Evolutionary conservation across 2,888 invertebrate species (phyloP).

Genomic region (Cataglyphis albicans): DNA sequence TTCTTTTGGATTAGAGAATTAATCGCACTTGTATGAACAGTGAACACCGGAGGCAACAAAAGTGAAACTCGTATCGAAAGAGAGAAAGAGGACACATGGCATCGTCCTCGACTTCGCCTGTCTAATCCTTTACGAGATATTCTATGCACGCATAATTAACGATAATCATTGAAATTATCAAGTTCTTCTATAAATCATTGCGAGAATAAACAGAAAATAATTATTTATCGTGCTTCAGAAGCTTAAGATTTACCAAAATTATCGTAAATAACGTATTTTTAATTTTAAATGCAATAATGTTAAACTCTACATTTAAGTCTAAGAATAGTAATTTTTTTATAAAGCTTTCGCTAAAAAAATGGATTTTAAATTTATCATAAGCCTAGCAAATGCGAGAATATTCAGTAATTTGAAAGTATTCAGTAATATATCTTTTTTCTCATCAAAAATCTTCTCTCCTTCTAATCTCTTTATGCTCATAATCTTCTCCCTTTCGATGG

Average conservation of each 20-base stretch:
- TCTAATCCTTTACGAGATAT: conserved; percentile 66
- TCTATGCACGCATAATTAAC: conserved; percentile 58
- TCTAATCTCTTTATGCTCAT: background rate
- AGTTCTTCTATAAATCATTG: conserved; percentile 25
- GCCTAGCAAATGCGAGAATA: background rate
- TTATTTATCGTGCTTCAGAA: conserved; percentile 16
- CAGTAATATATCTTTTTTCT: background rate
- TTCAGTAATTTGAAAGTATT: background rate
- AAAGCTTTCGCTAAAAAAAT: background rate
- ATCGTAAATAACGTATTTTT: background rate
- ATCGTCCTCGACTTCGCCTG: conserved; percentile 57
- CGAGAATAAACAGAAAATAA: conserved; percentile 7
- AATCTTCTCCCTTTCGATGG: background rate
- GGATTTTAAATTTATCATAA: background rate
- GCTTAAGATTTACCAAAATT: background rate
- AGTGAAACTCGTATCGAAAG: conserved; percentile 68
- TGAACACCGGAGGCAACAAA: conserved; percentile 60
- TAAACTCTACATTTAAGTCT: background rate
- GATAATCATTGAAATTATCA: conserved; percentile 54
- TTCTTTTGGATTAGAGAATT: conserved; percentile 42
- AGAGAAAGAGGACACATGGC: conserved; percentile 11
- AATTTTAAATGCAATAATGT: background rate
- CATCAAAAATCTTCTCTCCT: background rate
- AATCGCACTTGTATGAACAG: conserved; percentile 20
- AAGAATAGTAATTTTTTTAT: background rate